Base-by-base conservation (phyloP, 2,797 vertebrate genomes). In the Halcyon badia region DNA sequence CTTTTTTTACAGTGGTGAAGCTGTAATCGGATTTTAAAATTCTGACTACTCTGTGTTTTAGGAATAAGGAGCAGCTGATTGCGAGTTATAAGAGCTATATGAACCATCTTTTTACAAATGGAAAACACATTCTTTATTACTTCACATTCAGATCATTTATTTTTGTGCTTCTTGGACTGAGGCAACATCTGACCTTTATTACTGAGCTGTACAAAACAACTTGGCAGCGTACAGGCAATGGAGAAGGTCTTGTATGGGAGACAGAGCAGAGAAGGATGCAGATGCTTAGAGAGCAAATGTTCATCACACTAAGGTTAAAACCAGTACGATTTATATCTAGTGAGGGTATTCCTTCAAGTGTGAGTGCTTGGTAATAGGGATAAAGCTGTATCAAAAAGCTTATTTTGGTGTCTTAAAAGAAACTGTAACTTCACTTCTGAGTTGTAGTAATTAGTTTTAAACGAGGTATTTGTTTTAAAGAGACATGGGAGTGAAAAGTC, bases 11-110 rank as follows among this genome's bases (percentile, higher is more conserved):
- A 35, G 26, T 73, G 64, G 61, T 46, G 91, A 96, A 93, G 70
- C 70, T 69, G 51, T 84, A 93, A 93, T 94, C 22, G 5, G 42
- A 83, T 81, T 73, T 81, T 60, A 71, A 97, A 97, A 94, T 96
- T 87, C 69, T 87, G 80, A 41, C 54, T 95, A 37, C 64, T 95
- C 26, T 37, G 28, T 58, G 39, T 39, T 94, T 80, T 24, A 75
- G 87, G 56, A 81, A 42, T 68, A 25, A 22, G 30, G 41, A 71
- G 21, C 48, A 76, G 66, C 82, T 61, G 61, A 83, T 22, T 42
- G 66, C 3, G 4, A 51, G 52, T 87, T 64, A 5, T 66, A 37
- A 70, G 51, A 72, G 35, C 56, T 58, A 7, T 19, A 2, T 4
- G 31, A 76, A 19, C 72, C 1, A 0, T 57, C 41, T 60, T 94